Conservation (phyloP, 2,888 invertebrate species). For the Sesia bembeciformis region DNA sequence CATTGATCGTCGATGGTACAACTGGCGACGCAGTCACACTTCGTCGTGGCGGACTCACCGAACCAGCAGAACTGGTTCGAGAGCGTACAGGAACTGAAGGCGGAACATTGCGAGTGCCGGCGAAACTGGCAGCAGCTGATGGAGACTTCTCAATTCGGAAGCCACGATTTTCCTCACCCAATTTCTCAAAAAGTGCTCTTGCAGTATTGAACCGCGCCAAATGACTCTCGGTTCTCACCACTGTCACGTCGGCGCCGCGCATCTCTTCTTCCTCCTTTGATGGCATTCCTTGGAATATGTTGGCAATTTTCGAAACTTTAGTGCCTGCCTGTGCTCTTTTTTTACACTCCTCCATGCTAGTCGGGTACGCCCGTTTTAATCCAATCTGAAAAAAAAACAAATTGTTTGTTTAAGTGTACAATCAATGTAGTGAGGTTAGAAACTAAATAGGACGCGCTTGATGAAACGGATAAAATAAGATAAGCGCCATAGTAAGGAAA, state of each 20-base stretch:
- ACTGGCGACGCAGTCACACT: slow-evolving; percentile 69
- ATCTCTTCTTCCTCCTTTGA: slow-evolving; percentile 71
- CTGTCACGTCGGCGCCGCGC: slow-evolving; percentile 77
- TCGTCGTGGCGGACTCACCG: slow-evolving; percentile 72
- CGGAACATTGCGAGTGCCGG: slow-evolving; percentile 68
- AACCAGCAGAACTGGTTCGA: slow-evolving; percentile 80
- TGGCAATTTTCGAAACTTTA: slow-evolving; percentile 93
- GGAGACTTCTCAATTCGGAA: slow-evolving; percentile 75
- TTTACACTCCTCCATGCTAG: slow-evolving; percentile 80
- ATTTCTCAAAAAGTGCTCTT: slow-evolving; percentile 91
- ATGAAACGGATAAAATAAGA: slow-evolving; percentile 44
- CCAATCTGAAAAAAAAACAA: slow-evolving; percentile 57
- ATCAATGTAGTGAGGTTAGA: slow-evolving; percentile 19
- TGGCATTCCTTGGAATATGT: slow-evolving; percentile 88
- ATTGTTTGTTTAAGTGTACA: slow-evolving; percentile 20
- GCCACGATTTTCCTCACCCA: slow-evolving; percentile 83
- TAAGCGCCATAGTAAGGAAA: slow-evolving; percentile 32
- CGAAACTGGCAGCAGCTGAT: slow-evolving; percentile 71
- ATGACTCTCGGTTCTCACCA: slow-evolving; percentile 90
- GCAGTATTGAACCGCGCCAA: slow-evolving; percentile 94
- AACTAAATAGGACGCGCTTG: slow-evolving; percentile 36
- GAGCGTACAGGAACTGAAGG: slow-evolving; percentile 73
- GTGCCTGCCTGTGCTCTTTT: slow-evolving; percentile 78
- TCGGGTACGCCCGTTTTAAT: slow-evolving; percentile 65
- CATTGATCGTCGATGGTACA: slow-evolving; percentile 44